Evolutionary conservation across 2,888 invertebrate genomes (phyloP).

Genomic region (Troides aeacus): DNA sequence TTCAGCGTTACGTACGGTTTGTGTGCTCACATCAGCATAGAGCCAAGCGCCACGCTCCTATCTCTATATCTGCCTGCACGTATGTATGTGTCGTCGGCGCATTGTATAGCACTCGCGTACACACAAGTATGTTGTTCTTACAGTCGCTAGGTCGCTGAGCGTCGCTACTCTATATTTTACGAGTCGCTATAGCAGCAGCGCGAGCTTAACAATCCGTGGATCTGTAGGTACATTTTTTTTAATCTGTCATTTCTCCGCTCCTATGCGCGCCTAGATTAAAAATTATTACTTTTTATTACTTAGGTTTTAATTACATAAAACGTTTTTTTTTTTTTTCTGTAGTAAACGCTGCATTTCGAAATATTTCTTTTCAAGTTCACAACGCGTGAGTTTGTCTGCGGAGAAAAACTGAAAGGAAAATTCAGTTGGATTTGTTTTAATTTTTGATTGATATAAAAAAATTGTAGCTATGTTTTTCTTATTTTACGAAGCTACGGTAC

Average conservation of each 20-base stretch:
- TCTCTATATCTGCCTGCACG: slow-evolving; percentile 34
- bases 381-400: too few relatives aligned
- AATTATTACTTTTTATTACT: not conserved
- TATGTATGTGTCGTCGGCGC: slow-evolving; percentile 21
- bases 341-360: not conserved
- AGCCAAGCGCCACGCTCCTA: slow-evolving; percentile 39
- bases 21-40: slow-evolving; percentile 38
- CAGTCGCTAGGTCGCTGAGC: slow-evolving; percentile 40
- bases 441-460: too few relatives aligned
- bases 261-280: slow-evolving; percentile 1
- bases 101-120: slow-evolving; percentile 33
- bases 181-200: slow-evolving; percentile 21
- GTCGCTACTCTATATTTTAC: slow-evolving; percentile 37
- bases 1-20: slow-evolving; percentile 26
- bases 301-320: not conserved
- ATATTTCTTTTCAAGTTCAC: too few relatives aligned
- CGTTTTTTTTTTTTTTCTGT: not conserved
- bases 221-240: slow-evolving; percentile 22
- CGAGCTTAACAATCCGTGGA: slow-evolving; percentile 28
- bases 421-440: too few relatives aligned
- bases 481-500: too few relatives aligned
- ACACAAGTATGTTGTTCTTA: slow-evolving; percentile 40
- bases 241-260: slow-evolving; percentile 16
- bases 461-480: too few relatives aligned
- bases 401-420: too few relatives aligned